Evolutionary conservation across 1,140 invertebrate species (phyloP).

Genomic region (Aphidius ervi): DNA sequence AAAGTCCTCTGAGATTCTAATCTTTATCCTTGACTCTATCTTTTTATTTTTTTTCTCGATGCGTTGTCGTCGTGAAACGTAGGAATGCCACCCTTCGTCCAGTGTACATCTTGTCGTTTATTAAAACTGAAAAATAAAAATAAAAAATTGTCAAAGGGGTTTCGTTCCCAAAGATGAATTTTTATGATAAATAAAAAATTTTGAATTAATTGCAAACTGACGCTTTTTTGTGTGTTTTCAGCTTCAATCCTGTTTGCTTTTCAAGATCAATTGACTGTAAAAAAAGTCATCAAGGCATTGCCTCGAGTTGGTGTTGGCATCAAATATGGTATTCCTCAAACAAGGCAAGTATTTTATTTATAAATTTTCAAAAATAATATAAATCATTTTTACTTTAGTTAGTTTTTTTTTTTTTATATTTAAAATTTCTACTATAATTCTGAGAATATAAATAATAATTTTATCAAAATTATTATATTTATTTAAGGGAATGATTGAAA

Average conservation of each 20-base stretch:
- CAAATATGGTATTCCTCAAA: constrained; percentile 98
- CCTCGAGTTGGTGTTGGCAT: constrained; percentile 98
- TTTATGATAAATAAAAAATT: neutral
- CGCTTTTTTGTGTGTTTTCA: constrained; percentile 54
- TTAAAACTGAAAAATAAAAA: constrained; percentile 13
- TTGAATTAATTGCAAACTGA: constrained; percentile 31
- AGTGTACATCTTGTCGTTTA: constrained; percentile 25
- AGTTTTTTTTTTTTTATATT: no score
- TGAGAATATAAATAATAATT: no score
- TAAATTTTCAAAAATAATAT: no score
- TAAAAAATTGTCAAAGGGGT: constrained; percentile 7
- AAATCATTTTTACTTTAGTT: no score
- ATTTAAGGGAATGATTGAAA: no score
- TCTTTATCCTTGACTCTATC: constrained; percentile 30
- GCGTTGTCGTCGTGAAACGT: constrained; percentile 27
- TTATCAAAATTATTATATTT: no score
- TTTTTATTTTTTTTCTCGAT: constrained; percentile 29
- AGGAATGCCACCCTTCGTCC: constrained; percentile 36
- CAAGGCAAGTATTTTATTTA: constrained; percentile 61
- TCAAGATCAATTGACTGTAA: constrained; percentile 92
- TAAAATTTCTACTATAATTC: no score
- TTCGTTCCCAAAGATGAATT: constrained; percentile 5
- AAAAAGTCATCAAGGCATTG: constrained; percentile 96
- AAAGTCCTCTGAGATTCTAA: constrained; percentile 46
- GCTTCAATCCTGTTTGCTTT: constrained; percentile 99